A percentile compares a stretch with the other conserved stretches of the same genome.
These are phyloP conservation scores for Calliscelio sp. DNA, from an alignment of 2,888 invertebrate species.

Conservation along the genomic window DNA sequence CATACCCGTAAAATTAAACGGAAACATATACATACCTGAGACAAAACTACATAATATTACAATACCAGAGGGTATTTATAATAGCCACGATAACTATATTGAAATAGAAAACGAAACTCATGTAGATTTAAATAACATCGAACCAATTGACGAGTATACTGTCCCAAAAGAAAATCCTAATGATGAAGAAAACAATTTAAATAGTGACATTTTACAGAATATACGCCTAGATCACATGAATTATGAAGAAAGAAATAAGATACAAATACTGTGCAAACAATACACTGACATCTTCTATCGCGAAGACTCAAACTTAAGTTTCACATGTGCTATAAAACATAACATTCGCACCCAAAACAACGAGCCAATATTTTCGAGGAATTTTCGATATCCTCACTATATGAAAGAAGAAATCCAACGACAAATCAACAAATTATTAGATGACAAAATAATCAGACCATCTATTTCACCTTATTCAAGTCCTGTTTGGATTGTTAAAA, in stretches of 20 bases:
- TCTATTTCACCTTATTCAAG: constrained; percentile 26
- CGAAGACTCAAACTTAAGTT: constrained; percentile 10
- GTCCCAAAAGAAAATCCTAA: background rate
- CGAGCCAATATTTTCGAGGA: constrained; percentile 23
- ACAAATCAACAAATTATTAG: constrained; percentile 29
- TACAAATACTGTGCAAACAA: constrained; percentile 9
- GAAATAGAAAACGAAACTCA: background rate
- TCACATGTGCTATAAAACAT: constrained; percentile 20
- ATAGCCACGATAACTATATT: constrained; percentile 14
- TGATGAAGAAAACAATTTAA: background rate
- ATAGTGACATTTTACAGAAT: constrained; percentile 4
- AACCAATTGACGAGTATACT: constrained; percentile 21
- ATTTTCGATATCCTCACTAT: constrained; percentile 14
- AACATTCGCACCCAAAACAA: constrained; percentile 4
- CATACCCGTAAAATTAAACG: constrained; percentile 25
- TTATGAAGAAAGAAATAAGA: constrained; percentile 11
- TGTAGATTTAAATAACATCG: constrained; percentile 18
- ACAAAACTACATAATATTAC: background rate
- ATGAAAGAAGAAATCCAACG: constrained; percentile 27
- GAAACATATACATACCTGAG: constrained; percentile 24
- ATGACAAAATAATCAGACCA: constrained; percentile 22
- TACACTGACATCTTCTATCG: constrained; percentile 21
- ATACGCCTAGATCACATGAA: constrained; percentile 27
- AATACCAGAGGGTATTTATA: constrained; percentile 20
- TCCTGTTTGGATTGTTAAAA: constrained; percentile 24